These are phyloP conservation scores for Octodon degus DNA, from an alignment of 2,113 vertebrate species.

Conservation along the genomic window DNA sequence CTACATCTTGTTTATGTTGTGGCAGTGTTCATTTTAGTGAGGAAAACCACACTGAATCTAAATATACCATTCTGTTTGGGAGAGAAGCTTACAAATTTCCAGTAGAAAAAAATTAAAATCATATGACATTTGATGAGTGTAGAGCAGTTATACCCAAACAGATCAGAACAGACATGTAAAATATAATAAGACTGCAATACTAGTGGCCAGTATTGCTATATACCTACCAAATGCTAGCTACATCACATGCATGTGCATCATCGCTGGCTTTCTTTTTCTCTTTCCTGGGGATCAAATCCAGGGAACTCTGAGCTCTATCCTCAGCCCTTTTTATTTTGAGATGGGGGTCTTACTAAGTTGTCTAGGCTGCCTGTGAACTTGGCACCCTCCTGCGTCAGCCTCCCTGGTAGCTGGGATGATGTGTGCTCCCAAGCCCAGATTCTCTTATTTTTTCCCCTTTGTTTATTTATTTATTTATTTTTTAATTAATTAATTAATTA, in stretches of 20 bases:
- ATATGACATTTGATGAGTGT: neutral
- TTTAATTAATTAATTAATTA: too few species aligned
- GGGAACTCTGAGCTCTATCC: neutral
- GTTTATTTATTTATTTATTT: too few species aligned
- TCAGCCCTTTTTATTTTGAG: neutral
- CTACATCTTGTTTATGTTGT: neutral
- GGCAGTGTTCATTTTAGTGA: neutral
- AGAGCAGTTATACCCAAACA: neutral
- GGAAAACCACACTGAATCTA: neutral
- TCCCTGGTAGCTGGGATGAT: neutral
- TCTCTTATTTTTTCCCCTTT: neutral
- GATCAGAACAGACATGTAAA: neutral
- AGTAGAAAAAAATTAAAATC: slow-evolving; percentile 37
- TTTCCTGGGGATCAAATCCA: neutral
- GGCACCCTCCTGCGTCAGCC: neutral
- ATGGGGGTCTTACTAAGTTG: too few species aligned
- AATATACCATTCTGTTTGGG: neutral
- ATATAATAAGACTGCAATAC: too few species aligned
- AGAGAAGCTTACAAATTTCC: neutral
- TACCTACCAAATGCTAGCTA: neutral
- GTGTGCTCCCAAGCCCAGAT: neutral
- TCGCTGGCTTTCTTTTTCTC: neutral
- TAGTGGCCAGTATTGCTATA: neutral
- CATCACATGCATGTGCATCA: too few species aligned
- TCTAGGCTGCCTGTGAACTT: too few species aligned